Evolutionary conservation across 2,113 vertebrate genomes (phyloP), one percentile per base, ranked within the genome.

Genomic region (Dissostichus mawsoni): DNA sequence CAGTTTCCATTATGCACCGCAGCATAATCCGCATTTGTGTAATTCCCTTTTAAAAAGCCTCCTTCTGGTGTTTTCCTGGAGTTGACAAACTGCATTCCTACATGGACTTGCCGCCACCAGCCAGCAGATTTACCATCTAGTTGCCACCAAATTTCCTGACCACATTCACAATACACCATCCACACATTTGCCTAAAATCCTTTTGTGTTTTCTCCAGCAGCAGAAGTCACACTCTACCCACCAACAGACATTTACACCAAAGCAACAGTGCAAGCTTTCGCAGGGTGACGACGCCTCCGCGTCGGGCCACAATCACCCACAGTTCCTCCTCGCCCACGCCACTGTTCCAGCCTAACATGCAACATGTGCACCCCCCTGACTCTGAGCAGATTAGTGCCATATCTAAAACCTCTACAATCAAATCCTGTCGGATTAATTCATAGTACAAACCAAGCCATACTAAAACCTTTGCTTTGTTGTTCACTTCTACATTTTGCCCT

Each of bases 41-140:
- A 89, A 93, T 89, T 92, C 83, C 90, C 64, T 82, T 91, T 88
- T 67, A 74, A 91, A 92, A 92, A 87, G 83, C 80, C 81, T 84
- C 85, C 88, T 92, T 85, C 90, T 92, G 91, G 85, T 84, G 86
- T 81, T 89, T 91, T 80, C 87, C 86, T 77, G 36, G 56, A 88
- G 85, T 59, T 64, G 87, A 82, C 47, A 0, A 84, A 82, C 64
- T 72, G 68, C 83, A 52, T 64, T 76, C 76, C 82, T 67, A 50
- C 4, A 13, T 57, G 23, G 58, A 74, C 3, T 1, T 63, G 81
- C 75, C 2, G 53, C 52, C 68, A 29, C 64, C 16, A 63, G 14
- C 69, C 68, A 73, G 76, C 85, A 76, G 70, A 68, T 80, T 80
- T 50, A 36, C 36, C 53, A 2, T 53, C 55, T 1, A 4, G 16